phyloP scores from a whole-genome alignment of 2,797 vertebrate species.

The Ctenopoma multispine region DNA sequence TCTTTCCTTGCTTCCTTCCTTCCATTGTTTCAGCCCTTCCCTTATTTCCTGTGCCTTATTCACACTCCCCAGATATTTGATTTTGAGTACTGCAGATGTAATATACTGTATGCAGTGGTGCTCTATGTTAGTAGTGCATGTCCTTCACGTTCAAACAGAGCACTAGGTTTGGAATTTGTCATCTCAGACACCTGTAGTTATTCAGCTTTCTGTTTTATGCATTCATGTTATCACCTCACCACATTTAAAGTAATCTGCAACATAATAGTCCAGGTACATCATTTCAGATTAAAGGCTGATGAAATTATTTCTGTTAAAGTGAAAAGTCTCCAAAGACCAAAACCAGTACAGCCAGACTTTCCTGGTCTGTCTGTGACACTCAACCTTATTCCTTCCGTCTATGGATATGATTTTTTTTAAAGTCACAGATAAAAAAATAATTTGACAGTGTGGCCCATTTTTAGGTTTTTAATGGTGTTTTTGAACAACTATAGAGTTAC shows the following conservation, averaged over 20 bases:
- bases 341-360: not conserved
- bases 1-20: constrained; percentile 29
- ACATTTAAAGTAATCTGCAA: not conserved
- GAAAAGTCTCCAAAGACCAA: constrained; percentile 2
- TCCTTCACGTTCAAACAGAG: constrained; percentile 44
- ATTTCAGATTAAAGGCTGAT: constrained; percentile 4
- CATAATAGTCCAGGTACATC: constrained; percentile 18
- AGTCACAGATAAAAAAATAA: not conserved
- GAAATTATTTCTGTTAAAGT: constrained; percentile 7
- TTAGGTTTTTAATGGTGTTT: not conserved
- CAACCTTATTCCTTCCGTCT: not conserved
- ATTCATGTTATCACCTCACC: constrained; percentile 21
- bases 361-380: not conserved
- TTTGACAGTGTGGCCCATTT: not conserved
- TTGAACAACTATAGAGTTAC: not conserved
- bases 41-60: constrained; percentile 60
- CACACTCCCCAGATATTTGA: constrained; percentile 30
- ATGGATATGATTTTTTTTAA: constrained; percentile 4
- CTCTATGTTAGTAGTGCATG: constrained; percentile 52
- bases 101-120: constrained; percentile 22
- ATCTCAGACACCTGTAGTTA: constrained; percentile 25
- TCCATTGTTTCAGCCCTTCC: constrained; percentile 45
- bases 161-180: constrained; percentile 14
- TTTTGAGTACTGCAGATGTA: constrained; percentile 23
- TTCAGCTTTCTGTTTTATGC: constrained; percentile 38